Conservation (phyloP, 2,113 vertebrate species). For the Myrmecophaga tridactyla region DNA sequence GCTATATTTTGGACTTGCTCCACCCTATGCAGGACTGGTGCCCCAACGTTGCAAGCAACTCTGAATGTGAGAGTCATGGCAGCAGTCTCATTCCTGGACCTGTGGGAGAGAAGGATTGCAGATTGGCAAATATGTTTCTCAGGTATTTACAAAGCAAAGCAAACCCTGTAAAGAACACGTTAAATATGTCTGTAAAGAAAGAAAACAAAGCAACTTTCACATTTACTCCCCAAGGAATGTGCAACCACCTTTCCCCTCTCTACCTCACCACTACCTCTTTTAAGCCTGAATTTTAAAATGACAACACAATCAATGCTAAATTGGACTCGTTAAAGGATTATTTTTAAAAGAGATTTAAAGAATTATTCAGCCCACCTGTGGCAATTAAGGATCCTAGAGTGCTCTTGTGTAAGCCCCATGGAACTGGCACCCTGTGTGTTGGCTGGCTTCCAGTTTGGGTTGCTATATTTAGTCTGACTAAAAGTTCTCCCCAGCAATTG, state of each 20-base stretch:
- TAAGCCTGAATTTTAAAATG: conserved; percentile 11
- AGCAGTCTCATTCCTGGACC: background rate
- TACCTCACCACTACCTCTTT: background rate
- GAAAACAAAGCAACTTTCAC: background rate
- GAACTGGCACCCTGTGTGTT: background rate
- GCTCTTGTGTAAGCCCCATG: background rate
- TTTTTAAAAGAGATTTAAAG: conserved; percentile 57
- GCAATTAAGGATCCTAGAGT: conserved; percentile 3
- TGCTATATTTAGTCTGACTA: conserved; percentile 62
- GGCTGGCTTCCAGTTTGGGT: conserved; percentile 7
- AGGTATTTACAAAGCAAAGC: background rate
- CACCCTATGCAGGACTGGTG: accelerated
- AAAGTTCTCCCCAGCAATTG: background rate
- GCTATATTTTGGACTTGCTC: background rate
- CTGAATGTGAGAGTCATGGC: background rate
- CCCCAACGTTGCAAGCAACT: background rate
- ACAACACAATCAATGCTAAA: background rate
- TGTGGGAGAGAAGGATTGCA: background rate
- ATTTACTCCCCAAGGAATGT: background rate
- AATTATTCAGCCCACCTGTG: conserved; percentile 32
- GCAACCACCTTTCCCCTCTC: background rate
- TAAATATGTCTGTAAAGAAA: background rate
- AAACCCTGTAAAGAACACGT: background rate
- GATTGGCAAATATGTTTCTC: background rate
- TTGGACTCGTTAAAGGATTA: conserved; percentile 15